Base-by-base conservation (phyloP, 2,888 invertebrate genomes). In the Plagodis dolabraria region DNA sequence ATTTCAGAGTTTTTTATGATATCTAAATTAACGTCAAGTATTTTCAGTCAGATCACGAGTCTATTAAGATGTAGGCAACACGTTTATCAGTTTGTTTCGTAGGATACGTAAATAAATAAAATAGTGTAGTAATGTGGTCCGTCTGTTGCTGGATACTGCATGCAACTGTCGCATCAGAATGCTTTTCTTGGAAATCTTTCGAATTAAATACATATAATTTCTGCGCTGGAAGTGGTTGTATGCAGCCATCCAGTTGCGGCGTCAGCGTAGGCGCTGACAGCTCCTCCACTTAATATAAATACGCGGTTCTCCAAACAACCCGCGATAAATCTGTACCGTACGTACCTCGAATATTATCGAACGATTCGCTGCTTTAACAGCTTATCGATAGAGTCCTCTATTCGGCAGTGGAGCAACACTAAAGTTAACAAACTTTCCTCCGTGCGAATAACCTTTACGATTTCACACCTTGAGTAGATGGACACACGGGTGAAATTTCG, bases 251-350 rank as follows among this genome's bases (percentile, higher is more conserved):
- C 92, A 84, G 68, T 70, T 70, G 68, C 76, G 75, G 83, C 85
- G 82, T 85, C 86, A 79, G 89, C 87, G 91, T 91, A 87, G 89
- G 90, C 83, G 92, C 86, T 86, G 90, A 92, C 89, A 90, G 90
- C 86, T 87, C 75, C 84, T 81, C 90, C 88, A 91, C 92, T 90
- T 90, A 89, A 91, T 92, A 92, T 92, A 92, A 90, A 92, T 90
- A 90, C 86, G 83, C 82, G 82, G 85, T 80, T 80, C 86, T 86
- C 78, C 83, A 85, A 86, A 89, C 89, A 82, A 82, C 80, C 78
- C 82, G 83, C 83, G 82, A 87, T 91, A 90, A 89, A 89, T 89
- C 84, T 80, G 82, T 80, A 76, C 82, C 79, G 77, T 79, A 79
- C 79, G 77, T 79, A 79, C 77, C 75, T 67, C 60, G 71, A 75